Base-by-base conservation (phyloP, 1,140 invertebrate species). In the Mercenaria mercenaria region DNA sequence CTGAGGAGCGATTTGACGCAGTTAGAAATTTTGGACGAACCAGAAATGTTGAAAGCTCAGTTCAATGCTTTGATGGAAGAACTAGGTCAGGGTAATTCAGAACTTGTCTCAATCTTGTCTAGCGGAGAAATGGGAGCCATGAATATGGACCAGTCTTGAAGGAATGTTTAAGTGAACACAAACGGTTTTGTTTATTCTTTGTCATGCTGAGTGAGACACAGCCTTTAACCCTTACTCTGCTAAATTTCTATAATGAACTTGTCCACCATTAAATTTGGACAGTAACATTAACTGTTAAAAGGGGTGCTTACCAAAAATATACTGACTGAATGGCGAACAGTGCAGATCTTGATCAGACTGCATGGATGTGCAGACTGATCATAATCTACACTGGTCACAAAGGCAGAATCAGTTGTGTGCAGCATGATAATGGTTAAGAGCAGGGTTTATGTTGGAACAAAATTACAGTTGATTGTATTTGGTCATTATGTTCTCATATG, bases 51-150 rank as follows among this genome's bases (percentile, higher is more conserved):
- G n/a, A 41, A 67, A 76, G 74, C 67, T 39, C 85, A 88, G 74
- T 50, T 88, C 34, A 52, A 59, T 41, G 72, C 67, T 56, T 59
- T 86, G 26, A 86, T 86, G 67, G 83, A 86, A 76, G 83, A 86
- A 15, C 10, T 86, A 11, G 52, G 72, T 56, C 41, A 80, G 18
- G 32, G 29, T 15, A 80, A 80, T 56, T 50, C 47, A 15, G 72
- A 76, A 15, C 41, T 76, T 20, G 72, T 76, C 8, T 76, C 72
- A 20, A 76, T 76, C 23, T 47, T 76, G 41, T 76, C 72, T 26
- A 76, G 41, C 39, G 72, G 72, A 1, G 72, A 76, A 11, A 34
- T 37, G n/a, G 67, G 67, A 39, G 41, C 67, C 37, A 76, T 26
- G 15, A 34, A 76, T 76, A 76, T 76, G 72, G 72, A 76, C 23